These are phyloP conservation scores for Procavia capensis DNA, from an alignment of 2,113 vertebrate species.

Conservation along the genomic window DNA sequence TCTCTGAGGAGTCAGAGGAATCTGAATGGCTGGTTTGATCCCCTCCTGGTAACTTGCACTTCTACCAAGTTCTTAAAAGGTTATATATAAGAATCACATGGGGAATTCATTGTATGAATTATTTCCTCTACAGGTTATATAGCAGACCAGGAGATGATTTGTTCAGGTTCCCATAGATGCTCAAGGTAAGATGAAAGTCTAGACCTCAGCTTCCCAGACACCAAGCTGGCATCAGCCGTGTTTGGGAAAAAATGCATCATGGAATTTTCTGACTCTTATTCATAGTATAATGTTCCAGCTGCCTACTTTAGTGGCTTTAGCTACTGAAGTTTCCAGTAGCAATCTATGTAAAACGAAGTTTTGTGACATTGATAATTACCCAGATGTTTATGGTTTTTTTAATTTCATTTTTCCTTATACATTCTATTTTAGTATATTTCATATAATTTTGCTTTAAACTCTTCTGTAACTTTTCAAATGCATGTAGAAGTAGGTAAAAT, in stretches of 20 bases:
- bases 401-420: background rate
- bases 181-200: background rate
- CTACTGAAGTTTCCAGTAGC: background rate
- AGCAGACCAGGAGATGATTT: background rate
- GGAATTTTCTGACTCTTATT: background rate
- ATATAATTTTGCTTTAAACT: background rate
- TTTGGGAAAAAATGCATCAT: background rate
- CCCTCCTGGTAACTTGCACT: too few relatives aligned
- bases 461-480: conserved; percentile 6
- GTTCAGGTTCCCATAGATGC: background rate
- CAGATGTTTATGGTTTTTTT: background rate
- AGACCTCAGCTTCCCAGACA: background rate
- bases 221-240: background rate
- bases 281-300: background rate
- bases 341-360: background rate
- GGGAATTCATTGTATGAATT: background rate
- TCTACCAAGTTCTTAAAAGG: too few relatives aligned
- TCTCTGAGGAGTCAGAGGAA: background rate
- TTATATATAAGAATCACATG: too few relatives aligned
- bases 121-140: background rate
- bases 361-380: background rate
- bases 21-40: background rate
- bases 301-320: background rate
- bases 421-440: background rate
- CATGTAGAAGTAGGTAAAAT: background rate